These are phyloP conservation scores for Ictalurus furcatus DNA, from an alignment of 2,113 vertebrate species.

Conservation along the genomic window DNA sequence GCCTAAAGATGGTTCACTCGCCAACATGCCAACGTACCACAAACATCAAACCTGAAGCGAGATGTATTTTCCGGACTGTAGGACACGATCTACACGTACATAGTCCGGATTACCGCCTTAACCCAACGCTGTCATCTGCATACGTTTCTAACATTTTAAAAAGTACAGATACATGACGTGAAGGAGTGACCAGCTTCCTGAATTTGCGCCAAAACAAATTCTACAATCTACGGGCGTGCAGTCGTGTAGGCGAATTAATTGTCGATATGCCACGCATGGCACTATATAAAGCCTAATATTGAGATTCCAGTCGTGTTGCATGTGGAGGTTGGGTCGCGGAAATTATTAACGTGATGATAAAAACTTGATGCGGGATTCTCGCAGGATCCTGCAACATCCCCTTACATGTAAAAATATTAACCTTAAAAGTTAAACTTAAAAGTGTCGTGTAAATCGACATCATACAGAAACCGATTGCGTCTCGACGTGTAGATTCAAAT, in stretches of 20 bases:
- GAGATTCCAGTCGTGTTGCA: neutral
- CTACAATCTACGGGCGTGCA: neutral
- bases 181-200: neutral
- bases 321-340: neutral
- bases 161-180: neutral
- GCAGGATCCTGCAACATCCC: neutral
- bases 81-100: neutral
- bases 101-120: neutral
- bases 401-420: neutral
- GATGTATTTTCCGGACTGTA: neutral
- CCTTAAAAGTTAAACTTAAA: neutral
- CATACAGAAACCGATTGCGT: neutral
- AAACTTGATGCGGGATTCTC: neutral
- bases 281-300: neutral
- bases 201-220: neutral
- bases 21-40: neutral
- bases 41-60: neutral
- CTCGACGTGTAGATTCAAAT: neutral
- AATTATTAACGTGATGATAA: neutral
- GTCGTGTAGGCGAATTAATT: neutral
- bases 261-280: neutral
- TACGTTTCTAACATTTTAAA: no score
- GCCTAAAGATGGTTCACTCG: neutral
- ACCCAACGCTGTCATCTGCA: no score
- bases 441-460: no score